Evolutionary conservation across 2,113 vertebrate genomes (phyloP), one percentile per base, ranked within the genome.

Genomic region (Cololabis saira): DNA sequence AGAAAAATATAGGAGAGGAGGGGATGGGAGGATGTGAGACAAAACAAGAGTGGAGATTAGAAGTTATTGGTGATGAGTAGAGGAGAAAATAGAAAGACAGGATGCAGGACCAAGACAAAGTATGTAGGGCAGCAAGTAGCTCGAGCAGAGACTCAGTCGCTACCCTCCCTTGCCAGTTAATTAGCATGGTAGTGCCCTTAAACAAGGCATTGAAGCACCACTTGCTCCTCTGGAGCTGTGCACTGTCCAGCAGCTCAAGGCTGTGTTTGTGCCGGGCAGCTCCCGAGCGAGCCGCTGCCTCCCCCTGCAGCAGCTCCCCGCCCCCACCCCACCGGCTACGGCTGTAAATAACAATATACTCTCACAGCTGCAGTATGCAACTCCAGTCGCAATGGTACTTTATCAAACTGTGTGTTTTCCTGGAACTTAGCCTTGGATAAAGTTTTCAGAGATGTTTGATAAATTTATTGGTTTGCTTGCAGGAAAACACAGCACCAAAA

Each of bases 191-290:
- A 21, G 42, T 48, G 40, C 45, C 74, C 80, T 71, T 54, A 69
- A 86, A 83, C 68, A 71, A 80, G 48, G 45, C 74, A 80, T 14
- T 15, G 41, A 55, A 62, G 17, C 43, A 47, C 21, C 12, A 10
- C 67, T 54, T 19, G 16, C 30, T 22, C 2, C 18, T 60, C 40
- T 68, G 53, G 57, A 78, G 63, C 27, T 13, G 57, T 49, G 58
- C 22, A 2, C 22, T 49, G 61, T 80, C 78, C 74, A 53, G 74
- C 74, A 64, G 67, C 80, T 83, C 41, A 60, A 80, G 76, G 76
- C 77, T 58, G 64, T 19, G 68, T 42, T 44, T 55, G 73, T 71
- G 27, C 68, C 24, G 51, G 71, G 54, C 51, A 68, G 49, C 48
- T 33, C 67, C 64, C 76, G 71, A 53, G 61, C 61, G 74, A 67